Percentiles rank a stretch among this genome's conserved stretches.
Evolutionary conservation across 2,888 invertebrate species (phyloP).

Genomic region (Drosophila bunnanda): DNA sequence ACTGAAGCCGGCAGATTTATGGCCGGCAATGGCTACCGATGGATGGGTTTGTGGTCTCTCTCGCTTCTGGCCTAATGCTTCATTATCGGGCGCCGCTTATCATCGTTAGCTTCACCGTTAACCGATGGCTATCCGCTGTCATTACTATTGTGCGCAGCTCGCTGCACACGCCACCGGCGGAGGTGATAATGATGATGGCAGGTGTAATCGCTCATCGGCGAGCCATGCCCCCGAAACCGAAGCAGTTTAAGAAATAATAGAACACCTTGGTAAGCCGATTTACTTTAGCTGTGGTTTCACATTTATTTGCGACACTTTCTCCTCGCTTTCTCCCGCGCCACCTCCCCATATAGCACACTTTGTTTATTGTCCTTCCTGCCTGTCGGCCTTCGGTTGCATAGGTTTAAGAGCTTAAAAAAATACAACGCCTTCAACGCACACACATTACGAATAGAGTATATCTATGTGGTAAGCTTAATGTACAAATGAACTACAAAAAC

Average conservation of each 20-base stretch:
- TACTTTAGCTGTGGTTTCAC: conserved; percentile 27
- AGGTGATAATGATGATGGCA: conserved; percentile 6
- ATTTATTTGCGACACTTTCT: conserved; percentile 39
- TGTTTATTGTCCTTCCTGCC: conserved; percentile 59
- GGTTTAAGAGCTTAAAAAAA: conserved; percentile 64
- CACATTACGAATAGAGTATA: conserved; percentile 23
- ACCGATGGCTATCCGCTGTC: conserved; percentile 55
- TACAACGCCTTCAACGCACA: conserved; percentile 59
- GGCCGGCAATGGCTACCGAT: conserved; percentile 10
- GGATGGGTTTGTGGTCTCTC: conserved; percentile 1
- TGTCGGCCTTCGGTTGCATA: conserved; percentile 54
- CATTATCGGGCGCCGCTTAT: conserved; percentile 54
- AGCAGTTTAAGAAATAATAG: neutral
- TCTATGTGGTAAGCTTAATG: conserved; percentile 38
- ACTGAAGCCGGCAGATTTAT: conserved; percentile 40
- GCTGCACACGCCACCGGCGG: conserved; percentile 29
- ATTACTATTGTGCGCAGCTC: conserved; percentile 32
- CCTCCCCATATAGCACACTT: conserved; percentile 50
- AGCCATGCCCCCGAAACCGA: neutral
- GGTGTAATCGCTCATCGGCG: conserved; percentile 18
- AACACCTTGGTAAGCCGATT: conserved; percentile 1
- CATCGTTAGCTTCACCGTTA: conserved; percentile 30
- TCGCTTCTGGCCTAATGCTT: conserved; percentile 19
- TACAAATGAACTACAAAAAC: conserved; percentile 58
- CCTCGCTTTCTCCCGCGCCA: neutral